Conservation (phyloP, 2,888 invertebrate genomes). For the Ophioninae sp. region DNA sequence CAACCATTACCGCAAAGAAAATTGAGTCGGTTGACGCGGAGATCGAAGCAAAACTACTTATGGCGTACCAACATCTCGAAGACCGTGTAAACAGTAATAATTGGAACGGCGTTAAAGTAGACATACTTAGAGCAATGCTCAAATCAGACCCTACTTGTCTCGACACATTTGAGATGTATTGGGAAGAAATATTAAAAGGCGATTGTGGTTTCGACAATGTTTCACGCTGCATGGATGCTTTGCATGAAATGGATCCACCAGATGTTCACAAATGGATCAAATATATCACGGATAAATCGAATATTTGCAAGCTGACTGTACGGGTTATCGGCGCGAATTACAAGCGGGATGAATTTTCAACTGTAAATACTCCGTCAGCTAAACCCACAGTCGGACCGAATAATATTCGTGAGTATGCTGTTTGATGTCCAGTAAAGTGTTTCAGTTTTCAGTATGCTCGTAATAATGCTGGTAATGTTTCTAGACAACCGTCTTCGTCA, state of each 20-base stretch:
- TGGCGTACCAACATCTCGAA: neutral
- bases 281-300: neutral
- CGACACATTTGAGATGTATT: neutral
- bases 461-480: neutral
- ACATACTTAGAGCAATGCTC: neutral
- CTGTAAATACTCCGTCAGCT: neutral
- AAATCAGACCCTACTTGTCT: neutral
- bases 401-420: constrained; percentile 3
- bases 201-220: neutral
- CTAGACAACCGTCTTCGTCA: neutral
- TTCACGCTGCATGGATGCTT: neutral
- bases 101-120: neutral
- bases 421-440: neutral
- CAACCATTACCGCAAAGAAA: neutral
- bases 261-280: constrained; percentile 2
- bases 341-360: neutral
- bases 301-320: constrained; percentile 4
- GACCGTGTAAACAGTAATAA: too few species aligned
- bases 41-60: neutral
- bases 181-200: constrained; percentile 9
- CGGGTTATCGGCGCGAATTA: neutral
- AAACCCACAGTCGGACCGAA: neutral
- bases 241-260: neutral
- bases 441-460: neutral
- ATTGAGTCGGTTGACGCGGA: neutral